Percentiles rank a stretch among this genome's conserved stretches.
Conservation (phyloP, 2,113 vertebrate genomes). For the Thalassarche chlororhynchos region DNA sequence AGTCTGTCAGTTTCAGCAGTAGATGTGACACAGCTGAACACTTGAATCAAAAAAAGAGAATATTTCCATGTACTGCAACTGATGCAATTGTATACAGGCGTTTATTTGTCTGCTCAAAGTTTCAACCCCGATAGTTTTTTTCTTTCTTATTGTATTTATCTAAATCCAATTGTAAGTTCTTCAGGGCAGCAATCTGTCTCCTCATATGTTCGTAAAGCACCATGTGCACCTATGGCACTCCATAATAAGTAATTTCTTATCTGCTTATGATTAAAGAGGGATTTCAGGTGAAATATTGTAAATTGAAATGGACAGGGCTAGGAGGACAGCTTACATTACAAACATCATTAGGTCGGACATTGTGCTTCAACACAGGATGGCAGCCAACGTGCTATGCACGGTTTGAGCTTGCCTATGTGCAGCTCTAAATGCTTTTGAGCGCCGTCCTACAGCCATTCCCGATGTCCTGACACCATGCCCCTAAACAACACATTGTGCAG, state of each 20-base stretch:
- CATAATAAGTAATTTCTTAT: slow-evolving; percentile 42
- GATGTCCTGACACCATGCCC: background rate
- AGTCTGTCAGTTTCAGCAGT: slow-evolving; percentile 34
- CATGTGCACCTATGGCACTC: slow-evolving; percentile 28
- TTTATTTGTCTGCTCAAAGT: slow-evolving; percentile 53
- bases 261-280: slow-evolving; percentile 41
- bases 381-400: background rate
- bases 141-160: slow-evolving; percentile 53
- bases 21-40: slow-evolving; percentile 56
- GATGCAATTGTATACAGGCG: slow-evolving; percentile 53
- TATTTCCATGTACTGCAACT: background rate
- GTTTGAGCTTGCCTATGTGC: background rate
- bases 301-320: slow-evolving; percentile 34
- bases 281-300: slow-evolving; percentile 33
- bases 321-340: background rate
- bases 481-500: background rate
- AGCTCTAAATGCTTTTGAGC: background rate
- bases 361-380: background rate
- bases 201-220: slow-evolving; percentile 30
- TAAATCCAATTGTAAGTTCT: slow-evolving; percentile 41
- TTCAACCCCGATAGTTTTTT: background rate
- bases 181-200: slow-evolving; percentile 62
- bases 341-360: background rate
- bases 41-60: slow-evolving; percentile 14
- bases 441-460: background rate